Conservation (phyloP, 2,113 vertebrate species). For the Phalacrocorax brasilianus region DNA sequence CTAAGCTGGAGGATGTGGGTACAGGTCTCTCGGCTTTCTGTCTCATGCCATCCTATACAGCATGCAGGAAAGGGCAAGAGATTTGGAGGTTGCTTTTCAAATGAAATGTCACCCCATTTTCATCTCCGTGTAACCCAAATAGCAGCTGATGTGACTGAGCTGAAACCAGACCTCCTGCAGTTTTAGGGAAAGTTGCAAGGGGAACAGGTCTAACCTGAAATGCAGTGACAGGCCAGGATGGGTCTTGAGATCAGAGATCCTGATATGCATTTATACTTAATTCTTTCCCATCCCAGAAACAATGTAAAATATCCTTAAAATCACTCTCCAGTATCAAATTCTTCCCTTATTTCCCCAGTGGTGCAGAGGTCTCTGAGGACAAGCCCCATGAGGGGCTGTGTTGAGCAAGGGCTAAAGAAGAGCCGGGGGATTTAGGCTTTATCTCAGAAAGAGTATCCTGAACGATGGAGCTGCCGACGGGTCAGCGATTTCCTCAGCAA, state of each 20-base stretch:
- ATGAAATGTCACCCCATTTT: neutral
- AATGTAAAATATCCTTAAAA: neutral
- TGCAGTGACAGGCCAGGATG: neutral
- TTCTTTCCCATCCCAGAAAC: neutral
- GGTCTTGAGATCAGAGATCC: neutral
- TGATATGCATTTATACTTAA: neutral
- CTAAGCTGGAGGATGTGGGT: neutral
- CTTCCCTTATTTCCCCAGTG: neutral
- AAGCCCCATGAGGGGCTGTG: neutral
- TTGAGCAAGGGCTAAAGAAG: neutral
- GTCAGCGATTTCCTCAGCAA: neutral
- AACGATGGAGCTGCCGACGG: rapidly evolving
- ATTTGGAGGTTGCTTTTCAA: neutral
- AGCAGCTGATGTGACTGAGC: neutral
- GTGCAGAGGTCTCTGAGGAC: neutral
- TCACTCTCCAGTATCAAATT: neutral
- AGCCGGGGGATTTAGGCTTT: neutral
- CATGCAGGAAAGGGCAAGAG: neutral
- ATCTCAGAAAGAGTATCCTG: neutral
- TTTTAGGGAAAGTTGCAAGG: neutral
- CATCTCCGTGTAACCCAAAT: neutral
- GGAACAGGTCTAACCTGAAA: rapidly evolving
- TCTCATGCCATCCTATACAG: neutral
- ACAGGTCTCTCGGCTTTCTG: neutral
- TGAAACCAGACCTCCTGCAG: rapidly evolving